Evolutionary conservation across 2,113 vertebrate species (phyloP).

Genomic region (Propithecus coquereli): DNA sequence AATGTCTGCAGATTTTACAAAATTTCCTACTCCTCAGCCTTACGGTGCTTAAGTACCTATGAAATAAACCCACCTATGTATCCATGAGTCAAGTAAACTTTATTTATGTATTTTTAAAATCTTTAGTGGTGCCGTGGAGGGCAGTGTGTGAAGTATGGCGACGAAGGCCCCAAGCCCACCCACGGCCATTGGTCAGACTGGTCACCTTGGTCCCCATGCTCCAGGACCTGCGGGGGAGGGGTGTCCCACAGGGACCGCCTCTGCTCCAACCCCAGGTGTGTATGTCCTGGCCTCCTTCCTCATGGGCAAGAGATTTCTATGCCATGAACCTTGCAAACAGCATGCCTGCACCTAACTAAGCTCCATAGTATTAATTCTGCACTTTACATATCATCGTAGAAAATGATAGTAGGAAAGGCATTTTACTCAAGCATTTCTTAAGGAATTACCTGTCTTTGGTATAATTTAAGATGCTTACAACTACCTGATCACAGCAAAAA

Average conservation of each 20-base stretch:
- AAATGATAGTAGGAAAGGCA: not conserved
- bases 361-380: fast-evolving
- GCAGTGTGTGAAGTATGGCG: slow-evolving; percentile 91
- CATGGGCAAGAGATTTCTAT: fast-evolving
- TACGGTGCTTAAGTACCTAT: fast-evolving
- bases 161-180: slow-evolving; percentile 86
- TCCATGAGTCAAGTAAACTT: fast-evolving
- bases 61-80: too few species aligned
- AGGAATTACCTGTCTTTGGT: not conserved
- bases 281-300: not conserved
- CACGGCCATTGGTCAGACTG: slow-evolving; percentile 91
- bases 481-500: not conserved
- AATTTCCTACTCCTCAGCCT: fast-evolving
- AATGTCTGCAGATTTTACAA: fast-evolving
- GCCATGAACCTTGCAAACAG: not conserved
- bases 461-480: not conserved
- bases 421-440: not conserved
- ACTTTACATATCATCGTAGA: fast-evolving
- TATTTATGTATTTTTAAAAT: not conserved
- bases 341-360: fast-evolving
- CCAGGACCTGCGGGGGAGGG: slow-evolving; percentile 90
- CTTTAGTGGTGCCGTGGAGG: slow-evolving; percentile 92
- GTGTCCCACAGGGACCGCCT: slow-evolving; percentile 88
- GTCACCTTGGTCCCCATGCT: slow-evolving; percentile 90
- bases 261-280: slow-evolving; percentile 90